Percentiles rank a stretch among this genome's conserved stretches.
These are phyloP conservation scores for Pelusios castaneus DNA, from an alignment of 2,113 vertebrate species.

Conservation along the genomic window DNA sequence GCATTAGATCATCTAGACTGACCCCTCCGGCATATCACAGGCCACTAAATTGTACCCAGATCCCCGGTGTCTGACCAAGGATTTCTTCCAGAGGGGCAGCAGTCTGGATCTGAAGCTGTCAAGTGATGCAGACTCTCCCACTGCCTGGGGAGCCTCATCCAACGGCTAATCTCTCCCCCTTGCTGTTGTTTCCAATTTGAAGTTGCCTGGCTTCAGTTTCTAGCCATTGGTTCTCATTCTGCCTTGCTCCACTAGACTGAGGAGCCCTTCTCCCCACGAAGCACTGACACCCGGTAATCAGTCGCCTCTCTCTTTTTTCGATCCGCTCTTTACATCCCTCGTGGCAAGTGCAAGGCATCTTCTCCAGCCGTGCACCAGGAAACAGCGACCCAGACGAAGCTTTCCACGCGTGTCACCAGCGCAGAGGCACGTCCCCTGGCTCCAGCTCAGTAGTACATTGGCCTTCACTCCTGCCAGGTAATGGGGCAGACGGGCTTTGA, in stretches of 20 bases:
- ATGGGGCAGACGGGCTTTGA: too few relatives aligned
- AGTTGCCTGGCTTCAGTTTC: neutral
- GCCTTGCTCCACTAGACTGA: neutral
- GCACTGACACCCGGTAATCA: neutral
- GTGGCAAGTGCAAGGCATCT: neutral
- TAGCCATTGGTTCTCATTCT: neutral
- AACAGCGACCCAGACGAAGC: too few relatives aligned
- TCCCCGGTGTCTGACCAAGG: neutral
- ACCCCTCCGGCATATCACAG: neutral
- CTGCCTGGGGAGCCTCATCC: neutral
- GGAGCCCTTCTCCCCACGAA: neutral
- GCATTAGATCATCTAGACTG: neutral
- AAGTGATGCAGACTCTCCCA: neutral
- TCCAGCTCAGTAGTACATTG: fast-evolving
- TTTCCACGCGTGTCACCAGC: too few relatives aligned
- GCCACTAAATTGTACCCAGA: neutral
- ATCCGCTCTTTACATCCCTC: neutral
- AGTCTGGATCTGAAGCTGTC: neutral
- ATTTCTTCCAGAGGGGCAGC: neutral
- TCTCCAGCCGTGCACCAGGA: neutral
- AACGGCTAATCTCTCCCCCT: neutral
- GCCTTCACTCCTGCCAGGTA: neutral
- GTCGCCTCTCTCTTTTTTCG: neutral
- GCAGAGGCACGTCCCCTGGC: neutral
- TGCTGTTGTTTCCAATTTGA: neutral